Evolutionary conservation across 2,888 invertebrate genomes (phyloP).

Genomic region (Drosophila dives): DNA sequence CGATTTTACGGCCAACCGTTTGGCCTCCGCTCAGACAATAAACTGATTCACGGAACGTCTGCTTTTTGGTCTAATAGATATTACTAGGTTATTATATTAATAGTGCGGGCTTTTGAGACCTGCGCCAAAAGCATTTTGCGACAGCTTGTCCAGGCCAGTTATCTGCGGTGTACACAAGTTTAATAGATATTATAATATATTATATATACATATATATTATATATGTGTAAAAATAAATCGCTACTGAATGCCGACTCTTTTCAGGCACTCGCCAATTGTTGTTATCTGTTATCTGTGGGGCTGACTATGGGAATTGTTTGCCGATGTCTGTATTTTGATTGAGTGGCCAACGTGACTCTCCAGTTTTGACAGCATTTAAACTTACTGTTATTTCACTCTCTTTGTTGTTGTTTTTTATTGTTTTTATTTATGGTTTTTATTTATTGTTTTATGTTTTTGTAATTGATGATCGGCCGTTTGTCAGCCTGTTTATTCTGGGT

Average conservation of each 20-base stretch:
- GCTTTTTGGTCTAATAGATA: constrained; percentile 68
- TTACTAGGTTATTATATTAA: constrained; percentile 78
- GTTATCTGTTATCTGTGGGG: constrained; percentile 53
- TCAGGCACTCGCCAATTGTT: constrained; percentile 55
- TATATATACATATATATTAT: not conserved
- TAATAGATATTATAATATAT: constrained; percentile 2
- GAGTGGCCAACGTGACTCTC: constrained; percentile 68
- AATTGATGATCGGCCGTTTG: constrained; percentile 72
- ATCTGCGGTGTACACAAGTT: constrained; percentile 44
- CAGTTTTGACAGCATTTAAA: constrained; percentile 47
- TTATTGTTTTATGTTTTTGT: constrained; percentile 29
- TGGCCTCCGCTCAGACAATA: constrained; percentile 59
- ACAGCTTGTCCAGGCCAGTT: constrained; percentile 68
- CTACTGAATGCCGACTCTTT: constrained; percentile 47
- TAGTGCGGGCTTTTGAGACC: constrained; percentile 74
- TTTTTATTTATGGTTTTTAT: constrained; percentile 3
- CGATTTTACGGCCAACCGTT: constrained; percentile 57
- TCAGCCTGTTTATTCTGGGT: constrained; percentile 43
- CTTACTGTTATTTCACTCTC: constrained; percentile 37
- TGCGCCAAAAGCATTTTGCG: constrained; percentile 50
- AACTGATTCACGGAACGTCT: constrained; percentile 36
- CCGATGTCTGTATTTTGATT: constrained; percentile 77
- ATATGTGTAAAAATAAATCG: constrained; percentile 40
- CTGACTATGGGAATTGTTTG: constrained; percentile 69
- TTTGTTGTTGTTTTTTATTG: not conserved